Evolutionary conservation across 1,140 invertebrate genomes (phyloP).

Genomic region (Heliconius hewitsoni): DNA sequence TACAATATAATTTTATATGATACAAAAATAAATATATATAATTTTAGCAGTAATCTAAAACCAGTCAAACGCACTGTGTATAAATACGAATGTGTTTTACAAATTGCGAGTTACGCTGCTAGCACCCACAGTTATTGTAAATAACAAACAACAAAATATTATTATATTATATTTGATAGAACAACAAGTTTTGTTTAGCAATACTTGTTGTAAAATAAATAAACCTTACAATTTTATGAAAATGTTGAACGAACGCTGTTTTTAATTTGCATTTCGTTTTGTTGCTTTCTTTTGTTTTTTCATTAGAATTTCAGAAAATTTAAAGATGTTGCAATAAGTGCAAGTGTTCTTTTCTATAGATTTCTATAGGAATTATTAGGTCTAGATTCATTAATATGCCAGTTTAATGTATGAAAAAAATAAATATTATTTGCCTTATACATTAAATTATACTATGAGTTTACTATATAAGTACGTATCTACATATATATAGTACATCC

Average conservation of each 20-base stretch:
- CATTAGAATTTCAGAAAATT: too few relatives aligned
- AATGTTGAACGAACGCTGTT: neutral
- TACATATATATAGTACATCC: neutral
- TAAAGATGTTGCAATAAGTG: too few relatives aligned
- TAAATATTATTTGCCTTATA: too few relatives aligned
- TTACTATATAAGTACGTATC: neutral
- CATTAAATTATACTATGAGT: too few relatives aligned
- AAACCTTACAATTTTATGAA: neutral
- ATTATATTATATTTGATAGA: neutral
- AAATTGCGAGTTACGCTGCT: neutral
- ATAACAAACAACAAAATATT: neutral
- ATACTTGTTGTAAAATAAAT: neutral
- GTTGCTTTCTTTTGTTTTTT: neutral
- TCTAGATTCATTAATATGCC: too few relatives aligned
- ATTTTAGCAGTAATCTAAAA: too few relatives aligned
- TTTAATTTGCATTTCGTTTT: neutral
- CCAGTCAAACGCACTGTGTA: neutral
- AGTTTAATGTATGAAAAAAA: too few relatives aligned
- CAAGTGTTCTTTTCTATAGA: too few relatives aligned
- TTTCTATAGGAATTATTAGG: too few relatives aligned
- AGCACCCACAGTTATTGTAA: neutral
- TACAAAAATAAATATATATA: neutral
- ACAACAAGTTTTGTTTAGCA: neutral
- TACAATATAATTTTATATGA: neutral
- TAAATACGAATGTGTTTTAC: neutral